Conservation (phyloP, 2,888 invertebrate species). For the Limnephilus rhombicus region DNA sequence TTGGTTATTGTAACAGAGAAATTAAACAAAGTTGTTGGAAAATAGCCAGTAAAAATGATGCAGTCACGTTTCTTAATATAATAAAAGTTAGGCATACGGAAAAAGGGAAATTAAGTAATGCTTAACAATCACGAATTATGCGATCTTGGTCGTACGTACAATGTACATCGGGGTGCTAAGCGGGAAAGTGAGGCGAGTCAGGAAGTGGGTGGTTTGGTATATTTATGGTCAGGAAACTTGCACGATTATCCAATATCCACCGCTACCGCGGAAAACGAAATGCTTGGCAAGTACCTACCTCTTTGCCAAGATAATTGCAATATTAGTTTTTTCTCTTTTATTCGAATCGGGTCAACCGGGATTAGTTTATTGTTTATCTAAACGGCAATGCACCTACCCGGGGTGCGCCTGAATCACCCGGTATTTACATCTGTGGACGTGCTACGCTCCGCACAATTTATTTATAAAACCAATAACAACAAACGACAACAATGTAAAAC, state of each 20-base stretch:
- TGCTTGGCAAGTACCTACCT: not conserved
- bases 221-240: not conserved
- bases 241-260: not conserved
- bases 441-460: constrained; percentile 24
- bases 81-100: constrained; percentile 1
- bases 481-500: constrained; percentile 28
- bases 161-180: not conserved
- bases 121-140: not conserved
- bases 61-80: not conserved
- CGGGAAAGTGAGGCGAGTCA: not conserved
- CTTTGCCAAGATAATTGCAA: not conserved
- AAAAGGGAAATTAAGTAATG: not conserved
- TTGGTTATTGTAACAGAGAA: not conserved
- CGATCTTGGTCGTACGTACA: not conserved
- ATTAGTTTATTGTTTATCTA: not conserved
- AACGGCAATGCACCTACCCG: not conserved
- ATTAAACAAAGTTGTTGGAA: not conserved
- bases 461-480: constrained; percentile 40
- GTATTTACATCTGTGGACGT: constrained; percentile 22
- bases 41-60: not conserved
- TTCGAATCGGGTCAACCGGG: not conserved
- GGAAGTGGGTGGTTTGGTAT: no score
- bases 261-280: not conserved
- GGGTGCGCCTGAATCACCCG: not conserved
- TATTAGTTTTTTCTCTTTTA: not conserved